Percentiles rank a stretch among this genome's conserved stretches.
Evolutionary conservation across 2,113 vertebrate species (phyloP).

Genomic region (Hucho hucho): DNA sequence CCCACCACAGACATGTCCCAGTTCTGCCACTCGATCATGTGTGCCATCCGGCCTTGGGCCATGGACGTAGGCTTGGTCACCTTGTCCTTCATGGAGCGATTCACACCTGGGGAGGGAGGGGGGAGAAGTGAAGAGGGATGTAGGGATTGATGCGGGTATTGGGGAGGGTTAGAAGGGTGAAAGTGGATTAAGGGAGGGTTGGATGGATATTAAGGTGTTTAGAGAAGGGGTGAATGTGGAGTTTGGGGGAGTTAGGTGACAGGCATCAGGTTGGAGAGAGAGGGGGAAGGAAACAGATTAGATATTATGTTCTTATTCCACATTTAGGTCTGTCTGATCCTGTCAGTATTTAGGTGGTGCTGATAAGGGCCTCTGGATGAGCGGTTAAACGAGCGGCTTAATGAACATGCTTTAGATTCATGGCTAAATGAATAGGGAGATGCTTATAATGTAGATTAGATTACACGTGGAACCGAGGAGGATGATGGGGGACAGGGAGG

Average conservation of each 20-base stretch:
- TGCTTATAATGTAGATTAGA: slow-evolving; percentile 48
- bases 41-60: slow-evolving; percentile 93
- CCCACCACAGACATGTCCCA: slow-evolving; percentile 85
- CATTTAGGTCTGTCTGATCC: background rate
- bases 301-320: slow-evolving; percentile 26
- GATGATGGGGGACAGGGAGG: slow-evolving; percentile 1
- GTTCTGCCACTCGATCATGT: slow-evolving; percentile 99
- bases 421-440: slow-evolving; percentile 7
- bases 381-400: background rate
- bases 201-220: background rate
- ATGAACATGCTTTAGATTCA: background rate
- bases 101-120: slow-evolving; percentile 75
- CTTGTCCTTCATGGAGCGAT: slow-evolving; percentile 94
- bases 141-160: background rate
- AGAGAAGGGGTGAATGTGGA: background rate
- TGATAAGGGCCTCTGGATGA: background rate
- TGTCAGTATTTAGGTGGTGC: background rate
- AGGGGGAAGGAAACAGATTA: background rate
- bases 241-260: background rate
- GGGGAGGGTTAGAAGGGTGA: slow-evolving; percentile 19
- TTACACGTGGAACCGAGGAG: slow-evolving; percentile 6
- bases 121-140: background rate
- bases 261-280: background rate
- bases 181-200: slow-evolving; percentile 4
- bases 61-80: slow-evolving; percentile 96